These are phyloP conservation scores for Camptogramma bilineatum DNA, from an alignment of 2,888 invertebrate species.

Conservation along the genomic window DNA sequence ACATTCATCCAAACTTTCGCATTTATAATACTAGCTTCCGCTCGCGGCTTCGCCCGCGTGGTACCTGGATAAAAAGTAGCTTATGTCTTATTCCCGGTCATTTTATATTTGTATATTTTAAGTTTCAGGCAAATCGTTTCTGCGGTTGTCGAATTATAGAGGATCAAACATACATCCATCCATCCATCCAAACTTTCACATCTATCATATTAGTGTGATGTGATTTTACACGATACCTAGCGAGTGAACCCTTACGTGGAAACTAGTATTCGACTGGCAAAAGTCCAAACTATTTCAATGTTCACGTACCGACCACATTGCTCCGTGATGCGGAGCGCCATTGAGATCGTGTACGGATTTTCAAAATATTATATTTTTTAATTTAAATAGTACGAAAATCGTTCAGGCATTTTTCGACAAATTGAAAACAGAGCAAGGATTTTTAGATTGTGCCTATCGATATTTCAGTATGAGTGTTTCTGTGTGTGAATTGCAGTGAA, in stretches of 20 bases:
- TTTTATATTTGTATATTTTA: no score
- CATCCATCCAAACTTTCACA: no score
- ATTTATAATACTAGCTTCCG: no score
- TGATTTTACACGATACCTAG: neutral
- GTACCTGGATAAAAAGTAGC: no score
- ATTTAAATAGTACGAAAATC: constrained; percentile 18
- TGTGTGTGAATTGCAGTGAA: no score
- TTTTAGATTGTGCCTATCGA: neutral
- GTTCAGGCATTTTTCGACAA: neutral
- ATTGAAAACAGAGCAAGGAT: neutral
- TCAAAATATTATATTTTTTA: constrained; percentile 26
- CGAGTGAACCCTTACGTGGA: neutral
- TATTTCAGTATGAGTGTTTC: neutral
- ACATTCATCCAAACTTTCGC: no score
- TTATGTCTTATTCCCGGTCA: no score
- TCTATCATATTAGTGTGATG: no score
- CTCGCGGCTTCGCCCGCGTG: no score
- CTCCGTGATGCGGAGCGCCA: constrained; percentile 31
- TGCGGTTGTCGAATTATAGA: no score
- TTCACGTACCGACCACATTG: constrained; percentile 34
- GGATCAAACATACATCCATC: no score
- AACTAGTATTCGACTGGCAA: constrained; percentile 32
- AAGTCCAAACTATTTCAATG: constrained; percentile 42
- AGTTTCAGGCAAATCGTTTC: no score
- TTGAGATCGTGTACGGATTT: constrained; percentile 35